Base-by-base conservation (phyloP, 2,888 invertebrate species). In the Drosophila colorata region DNA sequence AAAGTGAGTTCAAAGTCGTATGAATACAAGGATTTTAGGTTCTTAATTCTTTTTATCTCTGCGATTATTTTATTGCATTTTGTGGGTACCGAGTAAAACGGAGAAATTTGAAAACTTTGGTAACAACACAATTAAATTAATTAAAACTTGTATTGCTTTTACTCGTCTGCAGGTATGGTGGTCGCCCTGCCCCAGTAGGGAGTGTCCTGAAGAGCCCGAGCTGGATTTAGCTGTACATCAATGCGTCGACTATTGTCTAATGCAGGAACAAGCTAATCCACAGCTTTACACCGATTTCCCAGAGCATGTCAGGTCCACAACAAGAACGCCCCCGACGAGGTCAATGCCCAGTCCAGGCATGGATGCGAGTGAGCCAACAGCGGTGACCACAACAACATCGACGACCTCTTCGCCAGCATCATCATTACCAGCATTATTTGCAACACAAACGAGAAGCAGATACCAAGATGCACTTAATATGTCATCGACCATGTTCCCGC, bases 141-240 rank as follows among this genome's bases (percentile, higher is more conserved):
- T 28, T 28, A 28, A 28, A 28, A 28, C 28, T 28, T 28, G 5
- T 28, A 28, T 2, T 9, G 13, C 20, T 57, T 46, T 47, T 35
- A 9, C 4, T 4, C 28, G 28, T 14, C 11, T 46, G 6, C 56
- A 95, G 95, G 95, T 96, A 35, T 96, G 96, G 96, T 96, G 96
- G 96, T 96, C 96, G 87, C 96, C 96, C 0, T 96, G 96, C 86
- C 95, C 96, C 0, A 96, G 96, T 81, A 93, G 96, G 69, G 96
- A 96, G 91, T 96, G 96, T 90, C 96, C 96, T 0, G 95, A 95
- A 80, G 95, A 95, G 73, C 95, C 95, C 79, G 95, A 95, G 84
- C 93, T 96, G 28, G 95, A 96, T 89, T 94, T 96, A 87, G 95
- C 95, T 14, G 93, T 96, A 33, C 95, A 95, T 81, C 94, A 95